Evolutionary conservation across 2,113 vertebrate species (phyloP).

Genomic region (Paraplagusia blochii): DNA sequence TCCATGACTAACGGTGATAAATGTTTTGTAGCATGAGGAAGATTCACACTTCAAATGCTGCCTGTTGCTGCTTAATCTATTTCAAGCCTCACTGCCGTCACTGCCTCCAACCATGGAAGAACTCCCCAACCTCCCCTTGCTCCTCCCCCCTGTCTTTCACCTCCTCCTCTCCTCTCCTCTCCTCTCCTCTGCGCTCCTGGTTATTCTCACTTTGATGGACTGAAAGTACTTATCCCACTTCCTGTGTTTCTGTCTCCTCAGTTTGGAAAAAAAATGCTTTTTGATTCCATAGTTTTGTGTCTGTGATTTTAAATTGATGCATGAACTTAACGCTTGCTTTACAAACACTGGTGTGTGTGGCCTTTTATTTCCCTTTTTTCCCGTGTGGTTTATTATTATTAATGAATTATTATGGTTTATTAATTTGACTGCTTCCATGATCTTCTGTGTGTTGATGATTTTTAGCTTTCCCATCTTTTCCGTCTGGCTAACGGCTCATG

Average conservation of each 20-base stretch:
- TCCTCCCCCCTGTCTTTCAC: slow-evolving; percentile 15
- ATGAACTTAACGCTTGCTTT: slow-evolving; percentile 2
- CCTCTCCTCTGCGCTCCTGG: slow-evolving; percentile 13
- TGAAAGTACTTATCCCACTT: slow-evolving; percentile 30
- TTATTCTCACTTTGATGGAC: slow-evolving; percentile 25
- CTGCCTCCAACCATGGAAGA: slow-evolving; percentile 18
- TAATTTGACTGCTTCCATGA: neutral
- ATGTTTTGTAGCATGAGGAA: slow-evolving; percentile 13
- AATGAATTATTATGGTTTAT: no score
- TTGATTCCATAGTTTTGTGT: neutral
- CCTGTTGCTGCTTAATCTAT: neutral
- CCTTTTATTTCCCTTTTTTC: neutral
- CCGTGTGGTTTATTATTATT: neutral
- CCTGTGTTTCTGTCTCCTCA: neutral
- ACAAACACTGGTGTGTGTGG: neutral
- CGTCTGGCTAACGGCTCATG: no score
- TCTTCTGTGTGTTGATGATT: no score
- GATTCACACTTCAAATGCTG: neutral
- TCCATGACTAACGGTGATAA: neutral
- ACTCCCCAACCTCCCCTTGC: slow-evolving; percentile 9
- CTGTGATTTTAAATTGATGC: slow-evolving; percentile 15
- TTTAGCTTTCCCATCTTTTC: no score
- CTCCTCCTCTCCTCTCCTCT: slow-evolving; percentile 18
- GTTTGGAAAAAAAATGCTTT: slow-evolving; percentile 8
- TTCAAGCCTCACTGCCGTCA: neutral